Evolutionary conservation across 1,140 invertebrate species (phyloP), one percentile per base, ranked within the genome.

Genomic region (Calosoma granatense): DNA sequence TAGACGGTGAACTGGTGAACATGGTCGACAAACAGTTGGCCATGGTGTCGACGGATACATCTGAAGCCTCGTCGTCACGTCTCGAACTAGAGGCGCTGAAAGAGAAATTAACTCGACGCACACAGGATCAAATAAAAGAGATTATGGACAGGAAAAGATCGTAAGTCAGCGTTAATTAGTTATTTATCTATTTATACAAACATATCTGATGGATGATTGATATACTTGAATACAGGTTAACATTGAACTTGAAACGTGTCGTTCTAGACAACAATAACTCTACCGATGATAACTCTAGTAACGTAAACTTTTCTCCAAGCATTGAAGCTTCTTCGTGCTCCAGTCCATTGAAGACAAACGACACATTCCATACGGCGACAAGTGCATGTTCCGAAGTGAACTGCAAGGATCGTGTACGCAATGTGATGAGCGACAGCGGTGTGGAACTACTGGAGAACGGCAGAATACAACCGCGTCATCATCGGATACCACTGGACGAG

Each of bases 341-440:
- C 30, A 73, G 72, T 4, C 76, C 77, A 0, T 61, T 79, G 20
- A 79, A 78, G 30, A 79, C 80, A 1, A 77, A 77, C 22, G 85
- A 87, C 61, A 87, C 85, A 0, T 88, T 85, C 66, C 85, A 87
- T 67, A 87, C 86, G n/a, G 85, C 86, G 0, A 70, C 76, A 15
- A 80, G 78, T 14, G 73, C 72, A 56, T 74, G 75, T 61, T 76
- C 74, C 6, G 41, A 51, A 59, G 9, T 22, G 11, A 53, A 21
- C 15, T 57, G 56, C 15, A 56, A 23, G 30, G 60, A 59, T 6
- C 54, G 55, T 20, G 22, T 63, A 1, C 65, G 68, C 22, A 61
- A 65, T 43, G 56, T 73, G 2, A 77, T 77, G 76, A 73, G 73
- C 47, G 76, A 77, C 60, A 77, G 75, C 58, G 76, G 76, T 12